Conservation (phyloP, 2,797 vertebrate species). For the Aplochiton taeniatus region DNA sequence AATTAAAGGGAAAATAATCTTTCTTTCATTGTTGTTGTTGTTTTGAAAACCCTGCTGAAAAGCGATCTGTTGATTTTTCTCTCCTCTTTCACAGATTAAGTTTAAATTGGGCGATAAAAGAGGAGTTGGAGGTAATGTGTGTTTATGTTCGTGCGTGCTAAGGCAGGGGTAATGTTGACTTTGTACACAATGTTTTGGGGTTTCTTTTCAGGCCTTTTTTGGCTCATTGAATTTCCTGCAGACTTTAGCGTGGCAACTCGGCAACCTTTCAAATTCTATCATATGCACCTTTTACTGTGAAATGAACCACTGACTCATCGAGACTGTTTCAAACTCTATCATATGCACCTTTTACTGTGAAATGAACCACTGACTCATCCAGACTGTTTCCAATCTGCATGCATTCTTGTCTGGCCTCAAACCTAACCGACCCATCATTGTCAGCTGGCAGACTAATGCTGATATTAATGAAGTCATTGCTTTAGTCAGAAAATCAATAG, state of each 20-base stretch:
- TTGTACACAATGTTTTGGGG: slow-evolving; percentile 12
- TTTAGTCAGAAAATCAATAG: slow-evolving; percentile 84
- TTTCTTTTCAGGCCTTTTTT: slow-evolving; percentile 6
- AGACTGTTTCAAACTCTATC: no score
- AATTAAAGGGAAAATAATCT: slow-evolving; percentile 79
- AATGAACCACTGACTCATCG: slow-evolving; percentile 53
- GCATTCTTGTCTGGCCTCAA: slow-evolving; percentile 63
- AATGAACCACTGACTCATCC: slow-evolving; percentile 53
- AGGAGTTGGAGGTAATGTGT: slow-evolving; percentile 53
- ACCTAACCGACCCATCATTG: slow-evolving; percentile 72
- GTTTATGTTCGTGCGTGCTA: slow-evolving; percentile 47
- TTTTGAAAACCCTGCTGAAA: slow-evolving; percentile 68
- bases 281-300: slow-evolving; percentile 43
- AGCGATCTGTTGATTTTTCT: slow-evolving; percentile 72
- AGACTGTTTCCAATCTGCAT: slow-evolving; percentile 58
- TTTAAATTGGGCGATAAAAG: slow-evolving; percentile 71
- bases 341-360: slow-evolving; percentile 57
- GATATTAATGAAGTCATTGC: slow-evolving; percentile 84
- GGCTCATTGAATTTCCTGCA: no score
- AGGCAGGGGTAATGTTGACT: slow-evolving; percentile 39
- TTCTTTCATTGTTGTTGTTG: slow-evolving; percentile 72
- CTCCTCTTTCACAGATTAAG: slow-evolving; percentile 72
- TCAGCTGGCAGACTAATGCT: slow-evolving; percentile 79
- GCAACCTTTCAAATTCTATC: no score
- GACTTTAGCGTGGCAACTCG: no score